phyloP scores from a whole-genome alignment of 2,797 vertebrate genomes.

The Aldrovandia affinis region DNA sequence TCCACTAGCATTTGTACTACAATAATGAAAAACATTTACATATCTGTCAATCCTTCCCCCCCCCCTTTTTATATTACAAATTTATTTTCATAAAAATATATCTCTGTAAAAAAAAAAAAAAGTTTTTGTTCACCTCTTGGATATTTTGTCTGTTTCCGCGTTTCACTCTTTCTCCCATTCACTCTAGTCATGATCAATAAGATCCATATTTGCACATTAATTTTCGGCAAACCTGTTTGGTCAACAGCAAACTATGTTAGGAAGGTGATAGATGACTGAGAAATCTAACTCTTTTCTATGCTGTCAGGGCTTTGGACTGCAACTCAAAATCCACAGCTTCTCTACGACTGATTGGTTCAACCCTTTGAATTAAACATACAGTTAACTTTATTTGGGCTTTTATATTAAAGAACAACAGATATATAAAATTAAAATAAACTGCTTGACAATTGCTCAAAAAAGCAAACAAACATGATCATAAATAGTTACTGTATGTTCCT shows the following conservation, averaged over 20 bases:
- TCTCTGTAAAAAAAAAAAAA: conserved; percentile 96
- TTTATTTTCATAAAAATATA: conserved; percentile 99
- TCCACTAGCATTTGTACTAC: conserved; percentile 93
- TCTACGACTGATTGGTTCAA: background rate
- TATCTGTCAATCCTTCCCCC: conserved; percentile 78
- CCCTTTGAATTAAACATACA: background rate
- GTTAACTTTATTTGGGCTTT: background rate
- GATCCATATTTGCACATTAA: conserved; percentile 48
- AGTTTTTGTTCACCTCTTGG: conserved; percentile 54
- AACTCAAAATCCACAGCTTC: background rate
- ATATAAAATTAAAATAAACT: background rate
- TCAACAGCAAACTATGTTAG: conserved; percentile 51
- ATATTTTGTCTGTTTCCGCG: conserved; percentile 55
- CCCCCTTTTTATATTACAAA: conserved; percentile 95
- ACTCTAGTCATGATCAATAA: conserved; percentile 46
- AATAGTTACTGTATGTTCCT: background rate
- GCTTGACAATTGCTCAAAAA: conserved; percentile 10
- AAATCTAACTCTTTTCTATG: background rate
- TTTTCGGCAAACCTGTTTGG: conserved; percentile 57
- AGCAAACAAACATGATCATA: background rate
- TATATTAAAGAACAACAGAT: background rate
- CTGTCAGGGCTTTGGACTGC: conserved; percentile 1
- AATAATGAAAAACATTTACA: conserved; percentile 98
- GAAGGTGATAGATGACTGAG: conserved; percentile 7
- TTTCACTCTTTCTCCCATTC: conserved; percentile 40